Evolutionary conservation across 92 coral and sea anemone species (phyloP).

Genomic region (Umimayanthus chanpuru): DNA sequence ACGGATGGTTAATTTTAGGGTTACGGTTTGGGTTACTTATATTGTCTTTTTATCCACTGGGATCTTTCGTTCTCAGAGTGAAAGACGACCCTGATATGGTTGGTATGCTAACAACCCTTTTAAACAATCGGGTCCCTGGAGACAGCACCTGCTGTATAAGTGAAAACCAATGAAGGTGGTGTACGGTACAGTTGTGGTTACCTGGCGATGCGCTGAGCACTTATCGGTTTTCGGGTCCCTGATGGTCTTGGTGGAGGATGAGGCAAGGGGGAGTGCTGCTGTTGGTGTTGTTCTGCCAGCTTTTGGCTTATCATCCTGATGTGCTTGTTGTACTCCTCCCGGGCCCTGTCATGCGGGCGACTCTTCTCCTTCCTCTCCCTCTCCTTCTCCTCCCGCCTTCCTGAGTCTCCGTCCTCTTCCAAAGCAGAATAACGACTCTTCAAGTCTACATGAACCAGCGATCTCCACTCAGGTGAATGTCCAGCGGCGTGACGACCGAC

Average conservation of each 20-base stretch:
- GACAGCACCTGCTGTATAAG: too few species aligned
- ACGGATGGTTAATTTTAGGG: too few species aligned
- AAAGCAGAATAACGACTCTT: constrained; percentile 40
- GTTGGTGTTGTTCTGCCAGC: constrained; percentile 75
- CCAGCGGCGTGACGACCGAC: constrained; percentile 58
- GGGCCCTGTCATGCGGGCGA: constrained; percentile 47
- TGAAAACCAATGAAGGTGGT: neutral
- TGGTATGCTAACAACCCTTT: too few species aligned
- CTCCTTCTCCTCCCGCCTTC: constrained; percentile 23
- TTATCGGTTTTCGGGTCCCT: constrained; percentile 70
- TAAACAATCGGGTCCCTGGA: too few species aligned
- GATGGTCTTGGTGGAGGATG: constrained; percentile 92
- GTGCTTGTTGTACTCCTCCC: constrained; percentile 92
- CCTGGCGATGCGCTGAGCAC: constrained; percentile 88
- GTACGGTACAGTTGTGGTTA: constrained; percentile 36
- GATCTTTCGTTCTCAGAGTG: too few species aligned
- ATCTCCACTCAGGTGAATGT: constrained; percentile 50
- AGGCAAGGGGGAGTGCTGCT: constrained; percentile 55
- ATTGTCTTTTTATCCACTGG: too few species aligned
- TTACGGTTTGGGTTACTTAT: too few species aligned
- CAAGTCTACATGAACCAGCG: constrained; percentile 59
- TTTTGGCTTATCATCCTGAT: constrained; percentile 83
- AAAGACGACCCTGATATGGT: too few species aligned
- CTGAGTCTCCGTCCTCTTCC: neutral
- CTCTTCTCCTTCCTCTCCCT: constrained; percentile 19